A percentile compares a stretch with the other conserved stretches of the same genome.
These are phyloP conservation scores for Exocentrus adspersus DNA, from an alignment of 2,888 invertebrate species.

Conservation along the genomic window DNA sequence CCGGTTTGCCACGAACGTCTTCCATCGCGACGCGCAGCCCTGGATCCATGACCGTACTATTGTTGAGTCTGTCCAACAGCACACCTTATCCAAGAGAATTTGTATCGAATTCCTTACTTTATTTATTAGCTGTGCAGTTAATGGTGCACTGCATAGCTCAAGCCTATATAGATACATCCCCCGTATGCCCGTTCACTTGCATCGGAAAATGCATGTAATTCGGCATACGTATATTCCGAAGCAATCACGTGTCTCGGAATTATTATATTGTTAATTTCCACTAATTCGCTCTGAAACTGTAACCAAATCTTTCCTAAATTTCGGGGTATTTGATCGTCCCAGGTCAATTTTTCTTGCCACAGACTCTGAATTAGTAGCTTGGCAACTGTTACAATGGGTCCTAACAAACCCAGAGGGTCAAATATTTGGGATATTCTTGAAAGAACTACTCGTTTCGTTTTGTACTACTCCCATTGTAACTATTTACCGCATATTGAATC, in stretches of 20 bases:
- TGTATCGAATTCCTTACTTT: background rate
- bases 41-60: background rate
- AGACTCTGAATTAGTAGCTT: background rate
- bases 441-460: constrained; percentile 7
- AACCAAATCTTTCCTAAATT: background rate
- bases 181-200: background rate
- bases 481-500: constrained; percentile 22
- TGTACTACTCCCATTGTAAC: constrained; percentile 18
- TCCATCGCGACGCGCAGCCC: background rate
- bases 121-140: constrained; percentile 10
- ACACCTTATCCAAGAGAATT: constrained; percentile 5
- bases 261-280: background rate
- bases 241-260: background rate
- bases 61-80: background rate
- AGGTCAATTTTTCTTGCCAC: background rate
- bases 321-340: background rate
- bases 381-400: background rate
- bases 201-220: background rate
- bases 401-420: background rate
- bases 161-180: background rate
- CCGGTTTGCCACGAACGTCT: background rate
- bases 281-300: background rate
- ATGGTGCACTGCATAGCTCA: constrained; percentile 19
- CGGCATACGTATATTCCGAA: background rate
- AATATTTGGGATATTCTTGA: background rate